A percentile compares a stretch with the other conserved stretches of the same genome.
These are phyloP conservation scores for Gallinago stenura DNA, from an alignment of 2,797 vertebrate genomes.

Conservation along the genomic window DNA sequence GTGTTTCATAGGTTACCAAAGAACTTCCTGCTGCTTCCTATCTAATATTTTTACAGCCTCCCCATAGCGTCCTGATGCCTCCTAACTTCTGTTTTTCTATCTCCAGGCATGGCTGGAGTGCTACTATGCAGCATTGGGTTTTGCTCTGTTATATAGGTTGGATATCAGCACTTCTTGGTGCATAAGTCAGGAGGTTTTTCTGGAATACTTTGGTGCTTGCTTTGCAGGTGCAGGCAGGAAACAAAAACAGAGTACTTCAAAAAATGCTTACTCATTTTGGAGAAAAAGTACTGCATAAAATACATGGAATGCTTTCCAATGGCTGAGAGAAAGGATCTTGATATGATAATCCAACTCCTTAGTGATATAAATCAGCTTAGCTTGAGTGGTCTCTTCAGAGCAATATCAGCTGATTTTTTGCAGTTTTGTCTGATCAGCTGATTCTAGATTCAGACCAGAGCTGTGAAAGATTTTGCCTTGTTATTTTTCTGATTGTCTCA, in stretches of 20 bases:
- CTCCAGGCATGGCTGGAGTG: background rate
- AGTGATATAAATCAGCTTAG: conserved; percentile 15
- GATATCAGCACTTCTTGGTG: conserved; percentile 13
- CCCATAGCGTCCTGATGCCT: background rate
- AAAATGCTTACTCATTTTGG: conserved; percentile 52
- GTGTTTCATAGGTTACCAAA: conserved; percentile 22
- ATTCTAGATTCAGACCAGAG: background rate
- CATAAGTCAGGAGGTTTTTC: conserved; percentile 36
- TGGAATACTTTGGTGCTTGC: conserved; percentile 45
- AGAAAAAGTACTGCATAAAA: conserved; percentile 16
- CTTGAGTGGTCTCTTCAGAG: background rate
- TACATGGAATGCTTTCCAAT: background rate
- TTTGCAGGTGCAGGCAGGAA: conserved; percentile 58
- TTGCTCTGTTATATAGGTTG: background rate
- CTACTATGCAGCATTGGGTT: background rate
- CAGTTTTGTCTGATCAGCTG: conserved; percentile 31
- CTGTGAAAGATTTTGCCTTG: background rate
- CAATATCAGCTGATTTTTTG: background rate
- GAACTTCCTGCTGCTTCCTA: background rate
- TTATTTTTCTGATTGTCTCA: background rate
- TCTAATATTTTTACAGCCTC: conserved; percentile 28
- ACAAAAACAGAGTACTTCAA: conserved; percentile 55
- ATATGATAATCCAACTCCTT: background rate
- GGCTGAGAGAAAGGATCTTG: conserved; percentile 28
- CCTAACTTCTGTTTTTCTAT: background rate